Evolutionary conservation across 2,888 invertebrate species (phyloP), one percentile per base, ranked within the genome.

Genomic region (Eretmocerus hayati): DNA sequence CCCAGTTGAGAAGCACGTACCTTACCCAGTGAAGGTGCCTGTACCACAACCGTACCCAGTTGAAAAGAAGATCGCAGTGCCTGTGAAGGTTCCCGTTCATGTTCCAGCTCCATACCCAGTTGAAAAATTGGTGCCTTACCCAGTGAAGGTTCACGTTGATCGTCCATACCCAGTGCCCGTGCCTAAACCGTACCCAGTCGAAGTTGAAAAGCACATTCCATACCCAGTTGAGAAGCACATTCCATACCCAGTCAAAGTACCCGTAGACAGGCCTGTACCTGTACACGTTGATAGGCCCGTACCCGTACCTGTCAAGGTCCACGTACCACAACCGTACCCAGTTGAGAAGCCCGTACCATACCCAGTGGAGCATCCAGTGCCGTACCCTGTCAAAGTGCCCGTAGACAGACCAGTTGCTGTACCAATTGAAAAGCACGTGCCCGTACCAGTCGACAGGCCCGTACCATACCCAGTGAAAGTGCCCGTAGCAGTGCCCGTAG

Each of bases 1-100:
- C 74, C 86, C 86, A 56, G 87, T 87, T 16, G 85, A 85, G 71
- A 86, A 85, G 70, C 81, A 81, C 66, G 71, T 87, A 13, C 87
- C 81, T 30, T 79, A 81, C 67, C 86, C 85, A 60, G 84, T 88
- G 15, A 84, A 85, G 75, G 84, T 85, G 40, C 82, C 76, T 53
- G 84, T 85, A 48, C 70, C 69, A 3, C 66, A 69, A 38, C 85
- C 87, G 59, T 87, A 87, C 75, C 87, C 87, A 63, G 81, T 83
- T 33, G 85, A 85, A 70, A 85, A 86, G 31, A 83, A 80, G 67
- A 83, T 85, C 4, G 84, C 87, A 0, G 83, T 84, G 63, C 85
- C 87, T 64, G 85, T 87, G 58, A 72, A 83, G 83, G 69, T 85
- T 83, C 54, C 85, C 84, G 51, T 62, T 3, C 58, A 60, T 15